Percentiles rank a stretch among this genome's conserved stretches.
These are phyloP conservation scores for Brachionus sp. DNA, from an alignment of 1,140 invertebrate species.

Conservation along the genomic window DNA sequence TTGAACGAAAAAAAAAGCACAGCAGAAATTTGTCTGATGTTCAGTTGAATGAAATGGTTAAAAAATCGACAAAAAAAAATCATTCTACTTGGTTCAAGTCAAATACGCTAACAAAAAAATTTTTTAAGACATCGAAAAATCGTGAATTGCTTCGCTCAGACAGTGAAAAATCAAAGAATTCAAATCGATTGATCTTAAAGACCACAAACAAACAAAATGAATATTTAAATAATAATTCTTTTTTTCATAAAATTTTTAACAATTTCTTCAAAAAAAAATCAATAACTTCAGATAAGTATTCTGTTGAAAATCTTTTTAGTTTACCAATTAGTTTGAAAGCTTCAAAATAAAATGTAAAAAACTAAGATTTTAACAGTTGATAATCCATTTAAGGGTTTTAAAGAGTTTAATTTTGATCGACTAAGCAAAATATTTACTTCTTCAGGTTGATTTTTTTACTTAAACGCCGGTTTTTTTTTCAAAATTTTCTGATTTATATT, in stretches of 20 bases:
- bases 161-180: constrained; percentile 31
- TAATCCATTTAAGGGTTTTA: neutral
- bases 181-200: neutral
- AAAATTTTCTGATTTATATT: neutral
- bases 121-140: neutral
- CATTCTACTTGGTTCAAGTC: constrained; percentile 16
- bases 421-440: neutral
- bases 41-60: constrained; percentile 2
- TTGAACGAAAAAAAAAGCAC: neutral
- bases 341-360: neutral
- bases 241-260: constrained; percentile 24
- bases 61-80: neutral
- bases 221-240: neutral
- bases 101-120: constrained; percentile 5
- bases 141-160: neutral
- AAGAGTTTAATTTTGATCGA: neutral
- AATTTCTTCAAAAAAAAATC: constrained; percentile 35
- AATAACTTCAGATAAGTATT: neutral
- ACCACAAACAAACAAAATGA: neutral
- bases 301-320: constrained; percentile 32
- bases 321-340: neutral
- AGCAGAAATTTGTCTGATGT: constrained; percentile 11
- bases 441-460: neutral
- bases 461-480: neutral
- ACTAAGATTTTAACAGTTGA: neutral